Percentiles rank a stretch among this genome's conserved stretches.
phyloP scores from a whole-genome alignment of 92 coral and sea anemone genomes.

The Palythoa grandis region DNA sequence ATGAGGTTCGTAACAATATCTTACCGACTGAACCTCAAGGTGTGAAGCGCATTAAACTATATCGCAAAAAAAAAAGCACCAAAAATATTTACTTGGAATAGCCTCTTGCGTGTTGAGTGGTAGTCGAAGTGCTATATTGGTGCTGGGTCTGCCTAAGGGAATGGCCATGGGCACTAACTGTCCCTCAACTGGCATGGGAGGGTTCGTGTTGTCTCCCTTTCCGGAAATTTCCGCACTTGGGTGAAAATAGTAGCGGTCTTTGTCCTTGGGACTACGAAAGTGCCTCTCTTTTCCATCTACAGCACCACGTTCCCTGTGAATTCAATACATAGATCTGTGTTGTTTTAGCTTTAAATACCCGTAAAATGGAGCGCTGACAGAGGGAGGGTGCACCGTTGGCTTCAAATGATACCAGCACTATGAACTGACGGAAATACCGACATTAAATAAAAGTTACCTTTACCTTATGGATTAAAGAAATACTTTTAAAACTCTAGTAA shows the following conservation, averaged over 20 bases:
- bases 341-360: not conserved
- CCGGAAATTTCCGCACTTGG: conserved; percentile 70
- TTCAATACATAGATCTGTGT: not conserved
- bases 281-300: not conserved
- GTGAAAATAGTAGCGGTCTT: conserved; percentile 81
- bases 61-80: no score
- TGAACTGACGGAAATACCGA: no score
- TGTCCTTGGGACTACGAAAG: conserved; percentile 29
- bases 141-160: conserved; percentile 94
- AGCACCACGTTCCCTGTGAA: not conserved
- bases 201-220: conserved; percentile 48
- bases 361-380: no score
- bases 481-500: not conserved
- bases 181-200: conserved; percentile 84
- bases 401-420: no score
- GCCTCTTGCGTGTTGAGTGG: conserved; percentile 56
- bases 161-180: conserved; percentile 95
- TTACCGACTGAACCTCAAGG: no score
- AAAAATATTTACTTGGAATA: not conserved
- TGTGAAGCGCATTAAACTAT: no score
- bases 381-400: not conserved
- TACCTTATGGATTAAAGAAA: no score
- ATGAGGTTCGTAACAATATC: not conserved
- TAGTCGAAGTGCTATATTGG: conserved; percentile 84
- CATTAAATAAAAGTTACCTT: no score